phyloP scores from a whole-genome alignment of 2,797 vertebrate species.

The Halcyon smyrnensis region DNA sequence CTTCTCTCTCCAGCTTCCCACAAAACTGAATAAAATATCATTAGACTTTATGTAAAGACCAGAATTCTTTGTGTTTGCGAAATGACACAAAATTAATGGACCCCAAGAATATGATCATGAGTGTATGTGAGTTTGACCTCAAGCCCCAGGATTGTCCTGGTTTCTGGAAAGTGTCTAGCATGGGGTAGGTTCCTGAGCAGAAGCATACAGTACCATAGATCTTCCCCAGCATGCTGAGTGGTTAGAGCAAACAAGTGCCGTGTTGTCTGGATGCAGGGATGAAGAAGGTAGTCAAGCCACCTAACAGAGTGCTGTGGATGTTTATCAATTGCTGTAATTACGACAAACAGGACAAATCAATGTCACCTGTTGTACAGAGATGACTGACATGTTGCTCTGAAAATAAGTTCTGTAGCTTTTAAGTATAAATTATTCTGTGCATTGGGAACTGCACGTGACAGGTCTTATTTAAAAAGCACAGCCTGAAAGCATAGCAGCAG shows the following conservation, averaged over 20 bases:
- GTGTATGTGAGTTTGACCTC: background rate
- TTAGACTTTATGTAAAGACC: background rate
- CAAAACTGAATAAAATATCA: background rate
- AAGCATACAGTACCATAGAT: background rate
- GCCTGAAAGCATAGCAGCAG: conserved; percentile 10
- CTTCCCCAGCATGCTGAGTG: background rate
- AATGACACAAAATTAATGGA: background rate
- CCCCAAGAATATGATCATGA: background rate
- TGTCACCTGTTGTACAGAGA: background rate
- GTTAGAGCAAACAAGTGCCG: background rate
- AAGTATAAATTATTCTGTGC: background rate
- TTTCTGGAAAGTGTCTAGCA: background rate
- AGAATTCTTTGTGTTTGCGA: background rate
- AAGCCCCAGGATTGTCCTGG: background rate
- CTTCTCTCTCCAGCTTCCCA: background rate
- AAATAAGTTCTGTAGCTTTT: conserved; percentile 6
- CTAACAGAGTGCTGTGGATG: background rate
- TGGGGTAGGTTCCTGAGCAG: background rate
- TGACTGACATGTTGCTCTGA: background rate
- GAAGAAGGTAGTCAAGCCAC: background rate
- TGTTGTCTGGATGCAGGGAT: background rate
- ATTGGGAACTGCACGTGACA: background rate
- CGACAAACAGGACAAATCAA: background rate
- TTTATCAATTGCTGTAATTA: background rate
- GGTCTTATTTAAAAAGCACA: conserved; percentile 10